These are phyloP conservation scores for Turritopsis rubra DNA, from an alignment of 30 jellyfish, hydroid and myxozoan species.

Conservation along the genomic window DNA sequence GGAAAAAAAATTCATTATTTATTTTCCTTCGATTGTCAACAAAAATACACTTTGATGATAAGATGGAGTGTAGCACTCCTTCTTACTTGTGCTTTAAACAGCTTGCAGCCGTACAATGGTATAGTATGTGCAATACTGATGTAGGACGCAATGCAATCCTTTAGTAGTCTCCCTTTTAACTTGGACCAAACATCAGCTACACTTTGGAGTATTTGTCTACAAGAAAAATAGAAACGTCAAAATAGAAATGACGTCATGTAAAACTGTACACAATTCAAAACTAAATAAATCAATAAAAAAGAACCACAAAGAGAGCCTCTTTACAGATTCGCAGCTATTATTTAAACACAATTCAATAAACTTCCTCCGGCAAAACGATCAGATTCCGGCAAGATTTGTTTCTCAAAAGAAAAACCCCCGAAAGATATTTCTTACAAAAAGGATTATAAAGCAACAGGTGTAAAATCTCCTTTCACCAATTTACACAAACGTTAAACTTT, in stretches of 20 bases:
- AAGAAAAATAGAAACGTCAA: background rate
- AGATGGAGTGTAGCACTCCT: background rate
- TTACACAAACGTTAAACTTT: too few species aligned
- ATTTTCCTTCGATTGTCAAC: background rate
- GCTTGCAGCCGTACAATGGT: conserved; percentile 76
- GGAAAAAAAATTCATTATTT: background rate
- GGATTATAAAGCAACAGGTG: too few species aligned
- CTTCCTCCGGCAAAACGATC: too few species aligned
- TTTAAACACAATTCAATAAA: too few species aligned
- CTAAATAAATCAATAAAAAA: background rate
- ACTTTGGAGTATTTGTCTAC: conserved; percentile 63
- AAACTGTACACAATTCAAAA: background rate
- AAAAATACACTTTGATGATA: background rate
- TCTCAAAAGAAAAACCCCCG: too few species aligned
- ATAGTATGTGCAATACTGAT: conserved; percentile 60
- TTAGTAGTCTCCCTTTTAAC: conserved; percentile 46
- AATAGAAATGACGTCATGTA: background rate
- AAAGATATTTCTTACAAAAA: too few species aligned
- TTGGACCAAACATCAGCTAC: conserved; percentile 93
- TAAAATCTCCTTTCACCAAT: too few species aligned
- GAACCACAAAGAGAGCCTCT: too few species aligned
- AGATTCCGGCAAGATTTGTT: too few species aligned
- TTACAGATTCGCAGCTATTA: too few species aligned
- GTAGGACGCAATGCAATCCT: conserved; percentile 65
- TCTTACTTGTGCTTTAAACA: conserved; percentile 77